Percentiles rank a stretch among this genome's conserved stretches.
phyloP scores from a whole-genome alignment of 2,888 invertebrate genomes.

The Polymixis lichenea region DNA sequence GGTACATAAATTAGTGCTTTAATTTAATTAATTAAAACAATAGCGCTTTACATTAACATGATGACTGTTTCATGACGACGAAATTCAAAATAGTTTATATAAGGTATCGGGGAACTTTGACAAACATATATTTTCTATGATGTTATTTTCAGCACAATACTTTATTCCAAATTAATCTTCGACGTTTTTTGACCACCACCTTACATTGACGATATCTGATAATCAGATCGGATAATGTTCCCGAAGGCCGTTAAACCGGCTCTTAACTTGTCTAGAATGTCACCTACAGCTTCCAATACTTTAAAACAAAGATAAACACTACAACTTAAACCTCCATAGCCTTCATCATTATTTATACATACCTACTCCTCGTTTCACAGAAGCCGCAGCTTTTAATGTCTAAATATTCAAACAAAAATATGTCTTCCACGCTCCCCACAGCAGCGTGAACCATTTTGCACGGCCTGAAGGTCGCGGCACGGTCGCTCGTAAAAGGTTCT shows the following conservation, averaged over 20 bases:
- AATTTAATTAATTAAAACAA: neutral
- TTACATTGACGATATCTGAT: neutral
- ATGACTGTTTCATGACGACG: neutral
- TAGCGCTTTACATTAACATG: neutral
- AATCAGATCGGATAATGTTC: neutral
- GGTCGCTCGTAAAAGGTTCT: conserved; percentile 39
- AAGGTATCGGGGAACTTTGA: neutral
- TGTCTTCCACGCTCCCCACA: neutral
- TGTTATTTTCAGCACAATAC: neutral
- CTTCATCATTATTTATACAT: neutral
- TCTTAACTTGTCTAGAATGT: neutral
- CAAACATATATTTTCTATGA: too few species aligned
- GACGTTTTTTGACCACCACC: neutral
- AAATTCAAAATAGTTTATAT: neutral
- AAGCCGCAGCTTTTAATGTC: conserved; percentile 15
- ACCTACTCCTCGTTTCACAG: neutral
- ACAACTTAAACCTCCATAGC: neutral
- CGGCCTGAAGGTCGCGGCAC: conserved; percentile 1
- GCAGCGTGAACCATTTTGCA: conserved; percentile 11
- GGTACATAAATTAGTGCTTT: neutral
- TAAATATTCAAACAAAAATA: conserved; percentile 33
- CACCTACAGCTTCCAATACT: neutral
- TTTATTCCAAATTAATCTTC: neutral
- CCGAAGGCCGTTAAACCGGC: neutral
- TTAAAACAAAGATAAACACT: neutral